Conservation (phyloP, 1,140 invertebrate genomes). For the Neodiprion virginianus region DNA sequence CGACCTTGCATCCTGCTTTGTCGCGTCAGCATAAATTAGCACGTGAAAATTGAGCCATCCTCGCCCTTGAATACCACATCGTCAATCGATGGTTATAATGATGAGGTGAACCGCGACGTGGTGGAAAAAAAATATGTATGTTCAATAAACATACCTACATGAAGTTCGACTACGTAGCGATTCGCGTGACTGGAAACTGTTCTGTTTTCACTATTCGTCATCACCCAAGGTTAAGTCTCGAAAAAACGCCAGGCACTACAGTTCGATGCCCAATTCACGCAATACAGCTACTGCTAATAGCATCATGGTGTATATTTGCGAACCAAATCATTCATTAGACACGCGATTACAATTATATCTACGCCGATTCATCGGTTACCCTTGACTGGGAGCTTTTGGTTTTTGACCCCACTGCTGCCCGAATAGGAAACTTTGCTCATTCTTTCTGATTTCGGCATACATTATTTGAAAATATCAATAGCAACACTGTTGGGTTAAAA, state of each 20-base stretch:
- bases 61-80: not conserved
- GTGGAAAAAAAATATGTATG: not conserved
- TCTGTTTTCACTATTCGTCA: not conserved
- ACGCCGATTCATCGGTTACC: not conserved
- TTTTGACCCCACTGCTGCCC: too few species aligned
- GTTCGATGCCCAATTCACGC: not conserved
- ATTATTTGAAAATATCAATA: too few species aligned
- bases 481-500: too few species aligned
- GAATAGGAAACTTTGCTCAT: too few species aligned
- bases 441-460: too few species aligned
- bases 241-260: not conserved
- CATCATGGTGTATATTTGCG: not conserved
- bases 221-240: not conserved
- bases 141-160: not conserved
- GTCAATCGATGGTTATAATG: not conserved
- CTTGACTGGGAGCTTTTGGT: too few species aligned
- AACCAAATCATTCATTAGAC: not conserved
- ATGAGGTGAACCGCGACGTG: not conserved
- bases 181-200: constrained; percentile 5
- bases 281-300: not conserved
- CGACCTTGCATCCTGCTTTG: not conserved
- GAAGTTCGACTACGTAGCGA: not conserved
- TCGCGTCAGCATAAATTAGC: not conserved
- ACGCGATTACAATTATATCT: not conserved
- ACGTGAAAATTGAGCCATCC: not conserved